phyloP scores from a whole-genome alignment of 2,888 invertebrate genomes.

The Tortricodes alternella region DNA sequence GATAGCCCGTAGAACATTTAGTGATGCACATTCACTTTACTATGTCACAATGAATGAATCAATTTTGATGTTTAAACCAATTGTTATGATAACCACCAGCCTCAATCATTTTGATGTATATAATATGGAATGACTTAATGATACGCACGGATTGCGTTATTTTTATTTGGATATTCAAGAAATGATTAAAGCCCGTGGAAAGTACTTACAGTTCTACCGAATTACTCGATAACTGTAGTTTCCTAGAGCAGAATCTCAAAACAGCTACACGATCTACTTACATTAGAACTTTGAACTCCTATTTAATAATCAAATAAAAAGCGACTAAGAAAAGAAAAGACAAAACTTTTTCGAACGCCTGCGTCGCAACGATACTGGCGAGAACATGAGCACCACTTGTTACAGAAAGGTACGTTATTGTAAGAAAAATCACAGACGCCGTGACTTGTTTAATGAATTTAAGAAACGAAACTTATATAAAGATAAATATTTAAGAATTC shows the following conservation, averaged over 20 bases:
- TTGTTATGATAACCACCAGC: conserved; percentile 8
- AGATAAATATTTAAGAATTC: conserved; percentile 8
- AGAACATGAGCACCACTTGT: not conserved
- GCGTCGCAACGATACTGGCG: not conserved
- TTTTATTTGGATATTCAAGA: too few relatives aligned
- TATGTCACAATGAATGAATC: conserved; percentile 23
- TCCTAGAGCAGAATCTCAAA: conserved; percentile 20
- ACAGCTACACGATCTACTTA: conserved; percentile 17
- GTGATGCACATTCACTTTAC: conserved; percentile 53
- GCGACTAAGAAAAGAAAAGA: conserved; percentile 11
- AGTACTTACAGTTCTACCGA: conserved; percentile 25
- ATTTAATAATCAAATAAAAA: conserved; percentile 2
- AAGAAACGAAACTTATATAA: conserved; percentile 3
- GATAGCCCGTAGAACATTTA: conserved; percentile 49
- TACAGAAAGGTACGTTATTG: not conserved
- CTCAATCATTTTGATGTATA: conserved; percentile 4
- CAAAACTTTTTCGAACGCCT: not conserved
- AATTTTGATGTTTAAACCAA: conserved; percentile 23
- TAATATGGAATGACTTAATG: too few relatives aligned
- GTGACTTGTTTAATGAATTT: not conserved
- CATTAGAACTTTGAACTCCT: conserved; percentile 7
- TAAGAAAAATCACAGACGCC: not conserved
- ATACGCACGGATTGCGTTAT: too few relatives aligned
- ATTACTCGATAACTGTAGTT: conserved; percentile 6
- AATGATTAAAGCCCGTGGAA: conserved; percentile 8